Base-by-base conservation (phyloP, 2,888 invertebrate genomes). In the Merodon equestris region DNA sequence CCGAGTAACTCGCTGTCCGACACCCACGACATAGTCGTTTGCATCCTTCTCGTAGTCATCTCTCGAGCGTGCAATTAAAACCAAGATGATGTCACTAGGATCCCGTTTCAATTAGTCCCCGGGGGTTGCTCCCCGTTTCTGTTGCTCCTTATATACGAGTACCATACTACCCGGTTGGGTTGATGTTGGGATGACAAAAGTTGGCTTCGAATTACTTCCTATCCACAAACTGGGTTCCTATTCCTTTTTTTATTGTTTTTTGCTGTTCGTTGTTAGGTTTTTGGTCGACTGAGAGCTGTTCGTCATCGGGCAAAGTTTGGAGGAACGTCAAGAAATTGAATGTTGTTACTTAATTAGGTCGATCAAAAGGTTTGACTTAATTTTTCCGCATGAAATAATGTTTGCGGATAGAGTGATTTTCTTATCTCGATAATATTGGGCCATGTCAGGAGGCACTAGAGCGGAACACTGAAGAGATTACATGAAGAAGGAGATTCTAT, bases 331-430 rank as follows among this genome's bases (percentile, higher is more conserved):
- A 74, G 45, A 57, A 67, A 67, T 67, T 67, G 61, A 74, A 56
- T 73, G 57, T 61, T 77, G 61, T 77, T 61, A 72, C 76, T 72
- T 77, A 61, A 72, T 77, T 72, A 72, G 61, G 67, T 72, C 73
- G 73, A 77, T 77, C 77, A 77, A 77, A 72, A 67, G 73, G 72
- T 67, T 77, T 63, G 72, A 68, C 73, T 61, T 77, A 63, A 77
- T 77, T 77, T 68, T 77, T 77, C 67, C 77, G 67, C 73, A 58
- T 68, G 73, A 63, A 73, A 45, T 67, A 57, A 56, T 58, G 47
- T 47, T 58, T 77, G 57, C 14, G 48, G 48, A 42, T 45, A 57
- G 51, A 61, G 61, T 38, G 19, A 50, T 45, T 66, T 47, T 66
- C 57, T 77, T 61, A 38, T 27, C 27, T 2, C 27, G 27, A 27